Base-by-base conservation (phyloP, 2,797 vertebrate species). In the Sebastes oblongus region DNA sequence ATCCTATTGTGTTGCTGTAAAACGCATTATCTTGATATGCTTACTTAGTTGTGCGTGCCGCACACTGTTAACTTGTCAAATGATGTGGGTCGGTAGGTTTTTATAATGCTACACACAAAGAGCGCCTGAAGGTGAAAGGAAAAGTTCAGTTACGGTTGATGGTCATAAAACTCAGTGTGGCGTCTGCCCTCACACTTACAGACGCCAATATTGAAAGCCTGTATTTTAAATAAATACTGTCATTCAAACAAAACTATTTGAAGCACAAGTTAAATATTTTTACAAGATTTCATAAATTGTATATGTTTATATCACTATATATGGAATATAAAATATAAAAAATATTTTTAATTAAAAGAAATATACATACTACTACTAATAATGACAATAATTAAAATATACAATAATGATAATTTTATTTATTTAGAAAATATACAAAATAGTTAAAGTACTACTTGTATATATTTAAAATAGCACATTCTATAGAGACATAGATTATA, bases 41-140 rank as follows among this genome's bases (percentile, higher is more conserved):
- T 72, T 66, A 32, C 60, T 59, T 25, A 54, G 42, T 4, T 3
- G 32, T 69, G 60, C 60, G 25, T 72, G 72, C 67, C 0, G 34
- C 67, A 56, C 14, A 3, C 50, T 8, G 16, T 65, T 68, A 54
- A 59, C 69, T 36, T 75, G 62, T 61, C 8, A 61, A 14, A 56
- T 76, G 2, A 55, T 34, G 75, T 5, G 10, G 4, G 22, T 54
- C 14, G 5, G 6, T 55, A 1, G 4, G 22, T 71, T 79, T 69
- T 59, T 24, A 62, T 16, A 10, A 36, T 3, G 50, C 27, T 46
- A 18, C 6, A 42, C 29, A 52, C 32, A 52, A 34, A 65, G 76
- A 13, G 11, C 39, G 71, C 82, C 56, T 52, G 30, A 59, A 83
- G 80, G 66, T 34, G 69, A 70, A 80, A 66, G 52, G 1, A 59